Evolutionary conservation across 2,888 invertebrate species (phyloP).

Genomic region (Diaperis boleti): DNA sequence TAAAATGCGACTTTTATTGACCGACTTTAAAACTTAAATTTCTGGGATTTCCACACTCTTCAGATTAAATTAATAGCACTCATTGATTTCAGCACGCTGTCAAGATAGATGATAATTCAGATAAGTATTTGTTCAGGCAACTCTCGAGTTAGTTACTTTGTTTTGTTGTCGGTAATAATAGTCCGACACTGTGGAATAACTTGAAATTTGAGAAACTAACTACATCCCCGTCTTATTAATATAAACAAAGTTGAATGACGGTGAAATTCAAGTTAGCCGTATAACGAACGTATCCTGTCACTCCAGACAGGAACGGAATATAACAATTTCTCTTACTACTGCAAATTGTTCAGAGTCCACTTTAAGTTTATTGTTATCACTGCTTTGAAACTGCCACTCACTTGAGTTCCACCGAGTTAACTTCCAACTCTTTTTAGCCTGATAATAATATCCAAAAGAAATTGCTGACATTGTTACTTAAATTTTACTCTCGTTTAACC

Average conservation of each 20-base stretch:
- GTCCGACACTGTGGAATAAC: constrained; percentile 18
- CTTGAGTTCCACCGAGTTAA: not conserved
- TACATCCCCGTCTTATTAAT: constrained; percentile 18
- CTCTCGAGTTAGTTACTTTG: not conserved
- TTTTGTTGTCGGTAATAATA: not conserved
- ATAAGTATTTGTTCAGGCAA: not conserved
- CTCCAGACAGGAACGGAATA: constrained; percentile 6
- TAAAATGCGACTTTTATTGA: constrained; percentile 28
- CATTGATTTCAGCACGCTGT: not conserved
- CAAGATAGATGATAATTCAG: no score
- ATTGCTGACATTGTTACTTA: not conserved
- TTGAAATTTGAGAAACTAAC: constrained; percentile 18
- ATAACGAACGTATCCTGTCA: constrained; percentile 24
- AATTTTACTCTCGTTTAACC: not conserved
- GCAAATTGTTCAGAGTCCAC: constrained; percentile 19
- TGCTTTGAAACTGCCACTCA: constrained; percentile 2
- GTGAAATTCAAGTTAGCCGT: constrained; percentile 14
- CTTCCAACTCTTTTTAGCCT: not conserved
- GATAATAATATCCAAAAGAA: not conserved
- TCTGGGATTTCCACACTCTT: not conserved
- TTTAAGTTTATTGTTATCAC: constrained; percentile 21
- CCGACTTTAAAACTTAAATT: not conserved
- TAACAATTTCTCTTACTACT: constrained; percentile 12
- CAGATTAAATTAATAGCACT: not conserved
- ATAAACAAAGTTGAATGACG: constrained; percentile 23